Percentiles rank a stretch among this genome's conserved stretches.
These are phyloP conservation scores for Tenthredo mesomela DNA, from an alignment of 2,888 invertebrate species.

Conservation along the genomic window DNA sequence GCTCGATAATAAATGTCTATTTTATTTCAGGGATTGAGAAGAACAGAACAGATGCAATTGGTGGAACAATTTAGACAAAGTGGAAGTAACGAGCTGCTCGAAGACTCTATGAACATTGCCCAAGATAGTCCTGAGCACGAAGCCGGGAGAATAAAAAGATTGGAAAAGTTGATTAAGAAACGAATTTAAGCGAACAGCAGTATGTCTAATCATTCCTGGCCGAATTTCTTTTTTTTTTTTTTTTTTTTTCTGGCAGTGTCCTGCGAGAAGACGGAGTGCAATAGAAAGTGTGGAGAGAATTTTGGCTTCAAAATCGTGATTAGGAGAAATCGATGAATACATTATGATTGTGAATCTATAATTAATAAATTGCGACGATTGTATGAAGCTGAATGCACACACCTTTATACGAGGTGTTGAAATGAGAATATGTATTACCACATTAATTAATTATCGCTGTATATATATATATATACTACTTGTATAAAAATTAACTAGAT, in stretches of 20 bases:
- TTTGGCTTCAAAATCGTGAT: background rate
- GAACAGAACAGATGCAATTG: slow-evolving; percentile 80
- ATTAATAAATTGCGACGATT: background rate
- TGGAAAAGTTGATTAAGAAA: slow-evolving; percentile 81
- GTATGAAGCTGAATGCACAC: background rate
- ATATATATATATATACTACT: background rate
- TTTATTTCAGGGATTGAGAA: slow-evolving; percentile 69
- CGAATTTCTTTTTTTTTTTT: background rate
- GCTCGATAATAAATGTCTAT: background rate
- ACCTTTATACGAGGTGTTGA: slow-evolving; percentile 31
- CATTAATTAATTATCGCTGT: slow-evolving; percentile 7
- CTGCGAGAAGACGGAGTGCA: background rate
- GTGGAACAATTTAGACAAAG: slow-evolving; percentile 81
- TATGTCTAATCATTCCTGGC: background rate
- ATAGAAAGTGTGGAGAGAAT: background rate
- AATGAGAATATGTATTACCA: background rate
- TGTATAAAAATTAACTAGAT: slow-evolving; percentile 4
- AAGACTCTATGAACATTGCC: slow-evolving; percentile 60
- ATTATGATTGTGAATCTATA: too few species aligned
- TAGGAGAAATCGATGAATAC: slow-evolving; percentile 2
- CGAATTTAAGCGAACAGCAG: slow-evolving; percentile 68
- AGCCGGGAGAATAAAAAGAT: slow-evolving; percentile 80
- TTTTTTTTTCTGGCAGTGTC: background rate
- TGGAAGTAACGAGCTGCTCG: slow-evolving; percentile 60
- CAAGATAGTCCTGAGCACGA: slow-evolving; percentile 77